A percentile compares a stretch with the other conserved stretches of the same genome.
Conservation (phyloP, 1,140 invertebrate species). For the Ostrea edulis region DNA sequence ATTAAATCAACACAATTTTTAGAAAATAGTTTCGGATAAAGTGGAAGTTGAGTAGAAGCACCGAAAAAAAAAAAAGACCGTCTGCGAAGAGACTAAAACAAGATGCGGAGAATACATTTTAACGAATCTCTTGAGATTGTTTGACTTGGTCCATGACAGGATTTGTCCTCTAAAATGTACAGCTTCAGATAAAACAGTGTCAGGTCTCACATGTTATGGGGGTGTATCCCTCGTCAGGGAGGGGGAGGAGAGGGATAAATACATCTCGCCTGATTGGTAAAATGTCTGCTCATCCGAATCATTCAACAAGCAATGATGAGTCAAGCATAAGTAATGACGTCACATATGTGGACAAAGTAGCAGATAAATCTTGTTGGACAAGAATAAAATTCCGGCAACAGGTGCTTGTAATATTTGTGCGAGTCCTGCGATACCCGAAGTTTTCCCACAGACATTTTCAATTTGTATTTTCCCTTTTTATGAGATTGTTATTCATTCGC, state of each 20-base stretch:
- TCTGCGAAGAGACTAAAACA: neutral
- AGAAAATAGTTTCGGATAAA: neutral
- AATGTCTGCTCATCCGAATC: neutral
- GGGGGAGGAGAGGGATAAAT: conserved; percentile 5
- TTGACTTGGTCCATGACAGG: neutral
- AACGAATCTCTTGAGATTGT: neutral
- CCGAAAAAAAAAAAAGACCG: neutral
- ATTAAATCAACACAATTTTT: neutral
- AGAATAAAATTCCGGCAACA: conserved; percentile 2
- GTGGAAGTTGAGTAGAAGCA: neutral
- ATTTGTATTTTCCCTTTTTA: neutral
- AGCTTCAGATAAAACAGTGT: conserved; percentile 15
- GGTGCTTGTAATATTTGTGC: neutral
- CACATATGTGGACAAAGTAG: conserved; percentile 27
- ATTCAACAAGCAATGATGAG: conserved; percentile 5
- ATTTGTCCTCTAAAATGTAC: neutral
- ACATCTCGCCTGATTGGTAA: neutral
- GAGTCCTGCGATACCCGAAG: neutral
- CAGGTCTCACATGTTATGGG: neutral
- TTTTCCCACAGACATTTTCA: neutral
- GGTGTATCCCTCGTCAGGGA: conserved; percentile 7
- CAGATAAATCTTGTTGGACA: conserved; percentile 19
- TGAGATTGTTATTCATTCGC: neutral
- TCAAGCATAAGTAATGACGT: conserved; percentile 23
- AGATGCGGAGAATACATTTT: neutral